phyloP scores from a whole-genome alignment of 2,888 invertebrate genomes.

The Synanthedon myopaeformis region DNA sequence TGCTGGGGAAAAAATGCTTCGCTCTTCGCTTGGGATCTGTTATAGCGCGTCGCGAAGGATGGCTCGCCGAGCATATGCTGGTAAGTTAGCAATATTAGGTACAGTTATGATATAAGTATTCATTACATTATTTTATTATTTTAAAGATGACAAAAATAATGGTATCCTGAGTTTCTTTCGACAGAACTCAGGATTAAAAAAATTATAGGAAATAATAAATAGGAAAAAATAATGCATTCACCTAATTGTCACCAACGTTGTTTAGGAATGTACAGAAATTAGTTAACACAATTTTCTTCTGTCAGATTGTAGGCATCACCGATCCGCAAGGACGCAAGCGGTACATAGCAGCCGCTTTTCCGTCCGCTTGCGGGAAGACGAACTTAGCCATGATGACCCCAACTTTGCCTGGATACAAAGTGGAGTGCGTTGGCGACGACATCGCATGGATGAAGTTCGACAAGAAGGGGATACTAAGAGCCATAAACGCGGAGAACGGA shows the following conservation, averaged over 20 bases:
- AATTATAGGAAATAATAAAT: no score
- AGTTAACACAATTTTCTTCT: no score
- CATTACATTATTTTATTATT: no score
- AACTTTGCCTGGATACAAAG: conserved; percentile 89
- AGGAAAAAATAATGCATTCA: no score
- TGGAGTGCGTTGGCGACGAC: conserved; percentile 97
- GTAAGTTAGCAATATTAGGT: conserved; percentile 51
- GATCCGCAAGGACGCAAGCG: conserved; percentile 89
- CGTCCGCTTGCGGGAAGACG: conserved; percentile 99
- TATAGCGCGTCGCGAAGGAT: conserved; percentile 94
- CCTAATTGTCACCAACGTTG: no score
- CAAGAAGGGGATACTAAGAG: conserved; percentile 84
- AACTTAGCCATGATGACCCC: conserved; percentile 99
- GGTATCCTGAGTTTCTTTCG: no score
- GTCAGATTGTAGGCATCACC: conserved; percentile 92
- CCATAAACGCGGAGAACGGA: conserved; percentile 98
- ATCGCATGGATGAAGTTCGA: conserved; percentile 99
- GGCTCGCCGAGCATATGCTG: conserved; percentile 99
- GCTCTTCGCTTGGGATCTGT: conserved; percentile 96
- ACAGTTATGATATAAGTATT: no score
- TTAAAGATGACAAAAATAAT: no score
- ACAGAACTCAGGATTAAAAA: no score
- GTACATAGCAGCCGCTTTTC: conserved; percentile 98
- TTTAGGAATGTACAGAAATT: no score
- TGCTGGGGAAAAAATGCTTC: conserved; percentile 98